Percentiles rank a stretch among this genome's conserved stretches.
These are phyloP conservation scores for Crocuta crocuta DNA, from an alignment of 2,113 vertebrate species.

Conservation along the genomic window DNA sequence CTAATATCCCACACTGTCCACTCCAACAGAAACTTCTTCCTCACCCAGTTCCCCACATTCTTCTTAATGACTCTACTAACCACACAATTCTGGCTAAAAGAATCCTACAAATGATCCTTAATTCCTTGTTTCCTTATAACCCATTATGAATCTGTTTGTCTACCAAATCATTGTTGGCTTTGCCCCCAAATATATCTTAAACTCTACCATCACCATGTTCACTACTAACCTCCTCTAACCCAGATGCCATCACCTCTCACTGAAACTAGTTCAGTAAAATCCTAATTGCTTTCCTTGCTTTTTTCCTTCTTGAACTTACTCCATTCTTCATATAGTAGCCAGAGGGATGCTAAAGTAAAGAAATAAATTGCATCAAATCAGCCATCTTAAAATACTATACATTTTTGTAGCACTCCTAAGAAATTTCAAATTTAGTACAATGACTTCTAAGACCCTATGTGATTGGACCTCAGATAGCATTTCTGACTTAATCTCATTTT, in stretches of 20 bases:
- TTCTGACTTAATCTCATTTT: background rate
- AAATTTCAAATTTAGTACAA: background rate
- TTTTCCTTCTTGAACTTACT: background rate
- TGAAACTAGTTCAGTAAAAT: background rate
- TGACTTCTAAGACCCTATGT: background rate
- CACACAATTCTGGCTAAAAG: background rate
- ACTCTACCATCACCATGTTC: background rate
- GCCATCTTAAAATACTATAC: background rate
- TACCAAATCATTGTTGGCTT: background rate
- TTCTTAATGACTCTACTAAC: background rate
- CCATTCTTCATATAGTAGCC: background rate
- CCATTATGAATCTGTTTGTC: background rate
- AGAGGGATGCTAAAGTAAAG: background rate
- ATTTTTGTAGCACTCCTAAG: background rate
- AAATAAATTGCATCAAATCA: background rate
- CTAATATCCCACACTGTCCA: accelerated
- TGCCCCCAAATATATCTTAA: background rate
- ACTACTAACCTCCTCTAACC: background rate
- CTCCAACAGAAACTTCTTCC: background rate
- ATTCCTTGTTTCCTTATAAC: background rate
- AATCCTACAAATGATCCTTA: background rate
- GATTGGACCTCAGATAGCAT: background rate
- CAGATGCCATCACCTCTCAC: background rate
- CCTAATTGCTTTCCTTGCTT: slow-evolving; percentile 1
- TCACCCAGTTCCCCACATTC: background rate